phyloP scores from a whole-genome alignment of 1,140 invertebrate species.

The Metaphire vulgaris region DNA sequence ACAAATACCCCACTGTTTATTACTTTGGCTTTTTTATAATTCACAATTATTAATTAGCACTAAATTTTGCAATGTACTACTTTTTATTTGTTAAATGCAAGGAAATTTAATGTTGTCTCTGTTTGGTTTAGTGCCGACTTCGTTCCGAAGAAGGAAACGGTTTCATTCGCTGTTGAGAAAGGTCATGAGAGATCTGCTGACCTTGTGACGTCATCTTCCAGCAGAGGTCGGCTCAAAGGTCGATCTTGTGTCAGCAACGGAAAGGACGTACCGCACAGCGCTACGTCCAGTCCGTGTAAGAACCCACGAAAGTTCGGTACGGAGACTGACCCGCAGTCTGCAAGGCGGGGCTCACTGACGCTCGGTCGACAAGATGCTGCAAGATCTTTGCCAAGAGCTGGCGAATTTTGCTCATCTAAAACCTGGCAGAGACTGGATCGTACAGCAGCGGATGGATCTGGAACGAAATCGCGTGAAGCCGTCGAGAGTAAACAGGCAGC shows the following conservation, averaged over 20 bases:
- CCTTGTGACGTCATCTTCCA: not conserved
- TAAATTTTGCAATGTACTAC: too few relatives aligned
- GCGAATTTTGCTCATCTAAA: not conserved
- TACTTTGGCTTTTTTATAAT: too few relatives aligned
- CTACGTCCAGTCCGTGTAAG: not conserved
- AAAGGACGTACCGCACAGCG: not conserved
- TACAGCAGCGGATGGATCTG: not conserved
- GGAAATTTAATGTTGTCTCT: too few relatives aligned
- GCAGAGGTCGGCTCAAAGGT: not conserved
- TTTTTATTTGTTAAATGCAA: too few relatives aligned
- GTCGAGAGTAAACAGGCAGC: not conserved
- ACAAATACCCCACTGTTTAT: too few relatives aligned
- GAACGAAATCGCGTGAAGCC: not conserved
- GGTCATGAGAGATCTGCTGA: not conserved
- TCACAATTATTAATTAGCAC: too few relatives aligned
- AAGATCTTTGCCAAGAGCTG: not conserved
- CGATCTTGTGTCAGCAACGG: too few relatives aligned
- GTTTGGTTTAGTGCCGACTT: not conserved
- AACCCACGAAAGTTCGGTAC: not conserved
- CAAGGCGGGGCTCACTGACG: not conserved
- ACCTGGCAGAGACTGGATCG: not conserved
- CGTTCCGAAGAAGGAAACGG: not conserved
- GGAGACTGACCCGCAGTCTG: not conserved
- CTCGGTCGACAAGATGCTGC: not conserved
- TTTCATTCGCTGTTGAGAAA: not conserved